These are phyloP conservation scores for Catagonus wagneri DNA, from an alignment of 2,113 vertebrate species.

Conservation along the genomic window DNA sequence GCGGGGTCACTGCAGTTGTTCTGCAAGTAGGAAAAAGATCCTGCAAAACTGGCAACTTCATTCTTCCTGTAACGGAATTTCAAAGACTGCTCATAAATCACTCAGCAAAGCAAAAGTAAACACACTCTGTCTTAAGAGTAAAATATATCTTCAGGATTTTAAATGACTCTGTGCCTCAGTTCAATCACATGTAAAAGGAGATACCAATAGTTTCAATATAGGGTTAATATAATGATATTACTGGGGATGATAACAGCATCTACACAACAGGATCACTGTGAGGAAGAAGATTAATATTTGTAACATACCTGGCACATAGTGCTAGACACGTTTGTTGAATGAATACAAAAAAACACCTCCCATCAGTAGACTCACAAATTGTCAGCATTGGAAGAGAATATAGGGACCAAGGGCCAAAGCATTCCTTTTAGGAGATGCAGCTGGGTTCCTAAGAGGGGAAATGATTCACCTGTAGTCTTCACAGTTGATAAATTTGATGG, in stretches of 20 bases:
- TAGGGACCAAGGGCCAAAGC: neutral
- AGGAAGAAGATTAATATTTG: slow-evolving; percentile 30
- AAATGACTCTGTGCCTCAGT: neutral
- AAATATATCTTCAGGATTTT: neutral
- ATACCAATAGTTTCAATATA: neutral
- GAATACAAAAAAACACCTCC: neutral
- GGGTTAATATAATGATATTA: neutral
- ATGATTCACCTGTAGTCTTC: neutral
- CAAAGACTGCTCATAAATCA: neutral
- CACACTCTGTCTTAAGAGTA: neutral
- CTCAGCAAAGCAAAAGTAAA: neutral
- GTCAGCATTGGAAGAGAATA: neutral
- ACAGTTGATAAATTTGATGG: neutral
- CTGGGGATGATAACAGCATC: neutral
- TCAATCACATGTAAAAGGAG: slow-evolving; percentile 13
- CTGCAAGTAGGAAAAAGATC: neutral
- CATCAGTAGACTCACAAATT: neutral
- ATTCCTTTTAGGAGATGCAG: neutral
- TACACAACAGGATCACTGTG: neutral
- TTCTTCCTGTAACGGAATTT: neutral
- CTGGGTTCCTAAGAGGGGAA: neutral
- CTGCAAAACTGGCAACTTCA: neutral
- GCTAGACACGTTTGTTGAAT: neutral
- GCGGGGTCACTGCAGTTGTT: neutral
- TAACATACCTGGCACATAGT: neutral